Evolutionary conservation across 1,140 invertebrate species (phyloP).

Genomic region (Atopsyche davidsoni): DNA sequence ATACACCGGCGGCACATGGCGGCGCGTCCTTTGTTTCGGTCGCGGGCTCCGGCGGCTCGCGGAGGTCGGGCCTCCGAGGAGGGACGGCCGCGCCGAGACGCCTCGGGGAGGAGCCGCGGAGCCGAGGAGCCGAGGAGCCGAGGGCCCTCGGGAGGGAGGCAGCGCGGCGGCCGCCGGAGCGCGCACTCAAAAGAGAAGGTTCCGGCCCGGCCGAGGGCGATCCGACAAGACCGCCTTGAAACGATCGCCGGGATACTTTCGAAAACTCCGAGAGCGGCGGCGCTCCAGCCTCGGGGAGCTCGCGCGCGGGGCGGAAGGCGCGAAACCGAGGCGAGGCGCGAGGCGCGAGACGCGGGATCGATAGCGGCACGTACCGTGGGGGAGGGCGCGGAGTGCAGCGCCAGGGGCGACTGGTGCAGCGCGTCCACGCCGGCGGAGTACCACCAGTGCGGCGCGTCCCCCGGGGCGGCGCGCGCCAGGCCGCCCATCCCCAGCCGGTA

Average conservation of each 20-base stretch:
- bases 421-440: conserved; percentile 52
- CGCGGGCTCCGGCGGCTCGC: neutral
- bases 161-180: neutral
- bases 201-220: neutral
- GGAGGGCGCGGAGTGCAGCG: conserved; percentile 45
- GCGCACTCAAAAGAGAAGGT: neutral
- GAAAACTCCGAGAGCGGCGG: conserved; percentile 18
- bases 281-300: neutral
- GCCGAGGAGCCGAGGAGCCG: neutral
- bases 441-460: conserved; percentile 59
- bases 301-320: neutral
- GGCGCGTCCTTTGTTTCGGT: neutral
- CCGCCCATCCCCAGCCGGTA: conserved; percentile 53
- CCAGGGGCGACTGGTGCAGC: conserved; percentile 46
- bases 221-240: conserved; percentile 20
- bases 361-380: conserved; percentile 34
- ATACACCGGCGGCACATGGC: neutral
- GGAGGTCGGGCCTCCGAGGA: conserved; percentile 8
- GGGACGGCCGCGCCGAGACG: conserved; percentile 3
- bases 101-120: neutral
- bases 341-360: conserved; percentile 32
- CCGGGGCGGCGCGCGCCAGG: conserved; percentile 36
- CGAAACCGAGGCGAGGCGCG: neutral
- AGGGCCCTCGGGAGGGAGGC: neutral
- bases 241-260: conserved; percentile 20